Percentiles rank a stretch among this genome's conserved stretches.
Conservation (phyloP, 1,140 invertebrate genomes). For the Cotesia glomerata region DNA sequence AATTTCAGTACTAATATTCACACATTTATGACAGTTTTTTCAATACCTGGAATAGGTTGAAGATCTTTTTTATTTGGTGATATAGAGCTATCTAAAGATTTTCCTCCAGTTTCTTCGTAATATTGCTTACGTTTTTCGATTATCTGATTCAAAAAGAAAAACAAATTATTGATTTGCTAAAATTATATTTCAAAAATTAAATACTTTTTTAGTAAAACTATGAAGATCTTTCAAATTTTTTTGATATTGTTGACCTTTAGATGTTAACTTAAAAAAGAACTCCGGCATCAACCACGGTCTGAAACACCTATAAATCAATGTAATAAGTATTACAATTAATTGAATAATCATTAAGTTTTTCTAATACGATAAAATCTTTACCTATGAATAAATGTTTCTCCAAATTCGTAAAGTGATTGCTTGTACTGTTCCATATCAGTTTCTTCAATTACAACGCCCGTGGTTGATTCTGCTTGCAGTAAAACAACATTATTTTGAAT, state of each 20-base stretch:
- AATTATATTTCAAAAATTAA: not conserved
- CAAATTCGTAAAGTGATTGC: conserved; percentile 35
- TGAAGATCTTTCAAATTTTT: no score
- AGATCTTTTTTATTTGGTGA: not conserved
- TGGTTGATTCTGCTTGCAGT: conserved; percentile 43
- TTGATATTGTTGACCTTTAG: conserved; percentile 34
- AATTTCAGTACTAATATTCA: no score
- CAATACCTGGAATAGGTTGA: not conserved
- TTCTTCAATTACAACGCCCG: conserved; percentile 34
- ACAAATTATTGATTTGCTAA: not conserved
- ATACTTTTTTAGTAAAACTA: conserved; percentile 32
- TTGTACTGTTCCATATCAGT: conserved; percentile 43
- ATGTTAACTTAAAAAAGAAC: conserved; percentile 28
- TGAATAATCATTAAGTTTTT: not conserved
- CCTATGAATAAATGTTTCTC: conserved; percentile 33
- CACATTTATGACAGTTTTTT: no score
- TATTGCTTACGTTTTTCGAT: conserved; percentile 40
- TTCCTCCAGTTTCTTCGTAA: conserved; percentile 33
- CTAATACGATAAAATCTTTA: not conserved
- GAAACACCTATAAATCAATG: conserved; percentile 10
- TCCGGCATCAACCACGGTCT: conserved; percentile 31
- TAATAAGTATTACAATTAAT: not conserved
- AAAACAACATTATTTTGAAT: not conserved
- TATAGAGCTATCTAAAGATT: conserved; percentile 25
- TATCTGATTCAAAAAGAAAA: conserved; percentile 28